phyloP scores from a whole-genome alignment of 2,888 invertebrate genomes.

The Podotricha telesiphe region DNA sequence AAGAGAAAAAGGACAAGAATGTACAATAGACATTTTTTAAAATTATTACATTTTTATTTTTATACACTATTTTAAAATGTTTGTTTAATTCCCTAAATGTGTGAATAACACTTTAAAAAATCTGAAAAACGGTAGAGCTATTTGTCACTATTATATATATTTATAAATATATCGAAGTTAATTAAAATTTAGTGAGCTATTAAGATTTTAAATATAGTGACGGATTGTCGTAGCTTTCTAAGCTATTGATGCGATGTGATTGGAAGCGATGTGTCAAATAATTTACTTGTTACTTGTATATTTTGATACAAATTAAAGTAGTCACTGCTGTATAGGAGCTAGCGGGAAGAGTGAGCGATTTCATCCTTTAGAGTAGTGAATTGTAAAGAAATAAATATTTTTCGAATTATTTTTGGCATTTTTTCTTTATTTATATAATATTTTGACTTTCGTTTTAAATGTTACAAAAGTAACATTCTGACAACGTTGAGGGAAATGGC shows the following conservation, averaged over 20 bases:
- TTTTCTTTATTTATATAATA: no score
- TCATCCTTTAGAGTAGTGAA: neutral
- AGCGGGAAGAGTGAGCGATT: constrained; percentile 3
- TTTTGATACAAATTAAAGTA: constrained; percentile 9
- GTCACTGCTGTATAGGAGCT: neutral
- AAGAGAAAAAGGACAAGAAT: no score
- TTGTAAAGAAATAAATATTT: constrained; percentile 17
- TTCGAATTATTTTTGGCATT: neutral
- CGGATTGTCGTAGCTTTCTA: neutral
- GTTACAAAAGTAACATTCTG: no score
- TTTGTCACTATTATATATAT: no score
- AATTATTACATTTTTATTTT: no score
- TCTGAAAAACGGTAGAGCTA: no score
- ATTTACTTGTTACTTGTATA: constrained; percentile 3
- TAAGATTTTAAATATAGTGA: neutral
- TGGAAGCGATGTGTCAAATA: constrained; percentile 5
- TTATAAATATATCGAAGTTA: neutral
- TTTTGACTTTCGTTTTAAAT: no score
- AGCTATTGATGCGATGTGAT: neutral
- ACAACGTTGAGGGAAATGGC: no score
- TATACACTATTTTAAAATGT: no score
- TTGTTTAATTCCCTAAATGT: no score
- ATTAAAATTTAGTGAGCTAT: neutral
- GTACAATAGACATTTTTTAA: no score
- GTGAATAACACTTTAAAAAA: no score